These are phyloP conservation scores for Tringa solitaria DNA, from an alignment of 2,113 vertebrate species.

Conservation along the genomic window DNA sequence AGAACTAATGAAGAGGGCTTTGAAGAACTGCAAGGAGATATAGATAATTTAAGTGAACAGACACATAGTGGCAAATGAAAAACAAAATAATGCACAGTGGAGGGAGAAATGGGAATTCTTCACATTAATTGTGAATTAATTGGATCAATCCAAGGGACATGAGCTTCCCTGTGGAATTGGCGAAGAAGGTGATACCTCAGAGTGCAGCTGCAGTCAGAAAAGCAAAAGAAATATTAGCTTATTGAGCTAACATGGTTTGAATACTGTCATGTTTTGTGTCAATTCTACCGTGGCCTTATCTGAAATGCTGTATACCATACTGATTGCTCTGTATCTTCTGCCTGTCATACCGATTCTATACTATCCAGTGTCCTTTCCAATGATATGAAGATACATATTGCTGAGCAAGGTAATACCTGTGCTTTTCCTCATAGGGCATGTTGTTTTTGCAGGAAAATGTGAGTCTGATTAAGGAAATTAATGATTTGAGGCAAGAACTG, in stretches of 20 bases:
- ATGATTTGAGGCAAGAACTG: constrained; percentile 74
- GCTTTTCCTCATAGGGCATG: not conserved
- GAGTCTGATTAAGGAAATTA: constrained; percentile 79
- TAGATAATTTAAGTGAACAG: not conserved
- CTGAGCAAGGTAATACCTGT: not conserved
- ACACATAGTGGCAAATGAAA: not conserved
- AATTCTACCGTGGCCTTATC: not conserved
- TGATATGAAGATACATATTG: not conserved
- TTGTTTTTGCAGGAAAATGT: constrained; percentile 75
- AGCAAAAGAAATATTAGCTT: not conserved
- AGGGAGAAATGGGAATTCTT: not conserved
- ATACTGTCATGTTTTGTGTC: not conserved
- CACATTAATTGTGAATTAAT: not conserved
- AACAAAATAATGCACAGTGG: not conserved
- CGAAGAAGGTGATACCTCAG: not conserved
- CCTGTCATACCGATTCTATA: not conserved
- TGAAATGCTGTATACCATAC: not conserved
- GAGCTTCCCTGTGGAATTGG: not conserved
- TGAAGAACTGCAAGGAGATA: not conserved
- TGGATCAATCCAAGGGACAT: not conserved
- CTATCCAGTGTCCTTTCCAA: not conserved
- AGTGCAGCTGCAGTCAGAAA: not conserved
- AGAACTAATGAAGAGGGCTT: not conserved
- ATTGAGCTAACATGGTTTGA: not conserved
- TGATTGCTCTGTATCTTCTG: not conserved